These are phyloP conservation scores for Idaea dimidiata DNA, from an alignment of 2,888 invertebrate genomes.

Conservation along the genomic window DNA sequence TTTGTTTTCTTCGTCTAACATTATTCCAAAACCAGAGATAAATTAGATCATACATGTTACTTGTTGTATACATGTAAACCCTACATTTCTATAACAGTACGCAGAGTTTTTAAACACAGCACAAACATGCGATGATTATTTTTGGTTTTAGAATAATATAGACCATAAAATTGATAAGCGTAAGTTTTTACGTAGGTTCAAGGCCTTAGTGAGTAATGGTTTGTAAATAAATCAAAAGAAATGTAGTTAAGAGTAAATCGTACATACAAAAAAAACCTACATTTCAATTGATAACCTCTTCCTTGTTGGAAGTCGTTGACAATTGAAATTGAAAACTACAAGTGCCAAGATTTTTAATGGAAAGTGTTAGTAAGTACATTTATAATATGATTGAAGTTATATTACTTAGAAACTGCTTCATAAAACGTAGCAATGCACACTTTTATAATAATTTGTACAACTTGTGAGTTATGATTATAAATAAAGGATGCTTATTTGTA, in stretches of 20 bases:
- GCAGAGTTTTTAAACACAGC: too few relatives aligned
- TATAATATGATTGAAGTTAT: background rate
- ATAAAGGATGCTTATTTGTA: background rate
- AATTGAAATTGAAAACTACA: slow-evolving; percentile 3
- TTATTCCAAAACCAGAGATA: too few relatives aligned
- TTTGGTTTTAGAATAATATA: background rate
- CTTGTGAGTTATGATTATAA: background rate
- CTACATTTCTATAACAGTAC: too few relatives aligned
- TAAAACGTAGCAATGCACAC: background rate
- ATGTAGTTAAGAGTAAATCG: background rate
- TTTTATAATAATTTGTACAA: background rate
- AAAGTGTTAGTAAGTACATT: background rate
- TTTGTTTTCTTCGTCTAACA: too few relatives aligned
- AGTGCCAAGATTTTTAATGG: slow-evolving; percentile 11
- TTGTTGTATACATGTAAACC: too few relatives aligned
- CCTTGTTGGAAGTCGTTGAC: background rate
- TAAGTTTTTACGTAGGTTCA: background rate
- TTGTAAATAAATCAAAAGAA: slow-evolving; percentile 18
- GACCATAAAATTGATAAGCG: too few relatives aligned
- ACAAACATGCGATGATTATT: too few relatives aligned
- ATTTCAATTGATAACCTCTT: too few relatives aligned
- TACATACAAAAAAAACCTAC: background rate
- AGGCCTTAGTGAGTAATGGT: slow-evolving; percentile 2
- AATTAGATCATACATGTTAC: too few relatives aligned
- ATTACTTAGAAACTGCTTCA: background rate